Evolutionary conservation across 2,113 vertebrate genomes (phyloP), one percentile per base, ranked within the genome.

Genomic region (Ptychochromis oligacanthus): DNA sequence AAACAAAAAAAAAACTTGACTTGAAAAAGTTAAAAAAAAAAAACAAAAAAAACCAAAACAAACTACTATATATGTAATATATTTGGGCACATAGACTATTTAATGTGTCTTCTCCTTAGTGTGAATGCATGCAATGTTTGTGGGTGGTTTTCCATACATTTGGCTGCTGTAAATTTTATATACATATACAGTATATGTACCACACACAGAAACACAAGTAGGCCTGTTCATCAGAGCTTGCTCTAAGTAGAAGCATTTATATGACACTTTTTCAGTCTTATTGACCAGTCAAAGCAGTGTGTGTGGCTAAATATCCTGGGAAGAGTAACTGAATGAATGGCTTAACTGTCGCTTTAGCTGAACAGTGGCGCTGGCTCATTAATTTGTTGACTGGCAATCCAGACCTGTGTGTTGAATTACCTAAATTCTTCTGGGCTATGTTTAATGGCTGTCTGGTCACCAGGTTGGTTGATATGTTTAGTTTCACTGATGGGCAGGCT

Each of bases 331-430:
- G 4, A 83, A 20, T 80, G 20, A 64, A 26, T 36, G 43, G 28
- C 54, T 74, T 15, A 77, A 56, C 22, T 70, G 57, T 36, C 34
- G 54, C 58, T 60, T 80, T 14, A 49, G 43, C 26, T 28, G 22
- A 5, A 78, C 46, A 34, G 34, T 15, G n/a, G 31, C 57, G 43
- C 75, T 43, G 17, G 34, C 40, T 89, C 52, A 84, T 88, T 77
- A 78, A 1, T 40, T 78, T 9, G 15, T 28, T 77, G 26, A 22
- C 49, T 62, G 49, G 24, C 12, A 75, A 36, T 43, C 28, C 54
- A 59, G 52, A 52, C 7, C 46, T 49, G 15, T 54, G 11, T 0
- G 0, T 55, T 78, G 34, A 74, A 57, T 82, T 28, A 7, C 15
- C 58, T 67, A 20, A 17, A 2, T 3, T 57, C 24, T 2, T 52